Conservation (phyloP, 2,113 vertebrate genomes). For the Mesembrinibis cayennensis region DNA sequence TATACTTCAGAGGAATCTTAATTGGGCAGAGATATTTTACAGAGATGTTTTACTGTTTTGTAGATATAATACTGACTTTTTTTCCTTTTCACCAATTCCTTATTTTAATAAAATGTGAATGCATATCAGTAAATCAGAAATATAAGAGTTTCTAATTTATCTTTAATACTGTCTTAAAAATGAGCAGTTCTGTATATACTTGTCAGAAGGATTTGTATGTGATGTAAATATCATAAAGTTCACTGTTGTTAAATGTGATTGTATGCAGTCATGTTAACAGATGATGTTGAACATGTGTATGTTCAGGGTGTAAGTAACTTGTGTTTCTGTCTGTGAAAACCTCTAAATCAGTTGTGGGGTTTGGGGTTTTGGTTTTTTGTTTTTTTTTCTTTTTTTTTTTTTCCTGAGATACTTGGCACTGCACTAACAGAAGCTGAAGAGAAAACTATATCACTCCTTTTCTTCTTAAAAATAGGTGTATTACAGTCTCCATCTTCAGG, state of each 20-base stretch:
- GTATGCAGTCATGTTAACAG: neutral
- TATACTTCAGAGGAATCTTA: neutral
- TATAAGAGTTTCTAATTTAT: neutral
- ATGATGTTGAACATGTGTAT: neutral
- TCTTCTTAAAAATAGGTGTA: neutral
- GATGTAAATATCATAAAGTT: neutral
- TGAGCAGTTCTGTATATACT: neutral
- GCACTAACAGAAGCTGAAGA: neutral
- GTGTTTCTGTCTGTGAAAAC: neutral
- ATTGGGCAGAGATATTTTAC: neutral
- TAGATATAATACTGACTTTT: neutral
- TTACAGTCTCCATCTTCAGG: neutral
- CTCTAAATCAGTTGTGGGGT: neutral
- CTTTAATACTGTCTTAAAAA: neutral
- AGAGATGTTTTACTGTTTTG: neutral
- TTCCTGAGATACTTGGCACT: neutral
- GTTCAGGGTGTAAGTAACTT: neutral
- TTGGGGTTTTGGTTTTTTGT: neutral
- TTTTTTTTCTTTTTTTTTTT: neutral
- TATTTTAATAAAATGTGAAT: neutral
- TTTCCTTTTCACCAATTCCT: neutral
- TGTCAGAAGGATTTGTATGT: neutral
- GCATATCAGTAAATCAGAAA: neutral
- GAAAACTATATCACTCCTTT: neutral
- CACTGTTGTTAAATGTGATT: neutral